Percentiles rank a stretch among this genome's conserved stretches.
Evolutionary conservation across 2,888 invertebrate species (phyloP).

Genomic region (Agrotis exclamationis): DNA sequence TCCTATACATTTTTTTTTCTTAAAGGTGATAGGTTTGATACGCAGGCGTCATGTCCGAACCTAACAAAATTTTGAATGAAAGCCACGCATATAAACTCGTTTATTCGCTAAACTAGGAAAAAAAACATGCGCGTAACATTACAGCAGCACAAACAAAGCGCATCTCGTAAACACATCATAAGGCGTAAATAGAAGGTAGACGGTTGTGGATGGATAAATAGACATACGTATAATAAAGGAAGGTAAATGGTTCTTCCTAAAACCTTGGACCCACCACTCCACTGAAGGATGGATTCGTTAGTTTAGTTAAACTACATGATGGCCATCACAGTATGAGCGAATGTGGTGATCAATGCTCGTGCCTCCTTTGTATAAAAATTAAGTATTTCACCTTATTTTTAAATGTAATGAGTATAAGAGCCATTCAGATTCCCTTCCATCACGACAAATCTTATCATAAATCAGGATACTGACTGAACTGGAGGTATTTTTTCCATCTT

Average conservation of each 20-base stretch:
- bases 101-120: constrained; percentile 74
- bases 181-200: constrained; percentile 45
- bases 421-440: too few species aligned
- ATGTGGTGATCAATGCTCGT: neutral
- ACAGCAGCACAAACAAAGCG: constrained; percentile 87
- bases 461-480: neutral
- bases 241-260: neutral
- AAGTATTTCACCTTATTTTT: too few species aligned
- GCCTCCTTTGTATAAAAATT: neutral
- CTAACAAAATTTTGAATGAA: constrained; percentile 72
- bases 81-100: constrained; percentile 72
- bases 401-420: too few species aligned
- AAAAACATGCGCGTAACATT: constrained; percentile 77
- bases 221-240: neutral
- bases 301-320: neutral
- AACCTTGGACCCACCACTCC: neutral
- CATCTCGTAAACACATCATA: constrained; percentile 67
- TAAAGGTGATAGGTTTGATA: constrained; percentile 86
- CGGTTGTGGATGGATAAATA: constrained; percentile 66
- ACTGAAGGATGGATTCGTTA: neutral
- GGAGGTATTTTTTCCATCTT: neutral
- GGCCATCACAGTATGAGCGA: neutral
- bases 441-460: neutral
- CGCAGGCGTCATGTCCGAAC: constrained; percentile 67
- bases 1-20: constrained; percentile 53